A percentile compares a stretch with the other conserved stretches of the same genome.
Evolutionary conservation across 2,888 invertebrate species (phyloP).

Genomic region (Drosophila lacicola): DNA sequence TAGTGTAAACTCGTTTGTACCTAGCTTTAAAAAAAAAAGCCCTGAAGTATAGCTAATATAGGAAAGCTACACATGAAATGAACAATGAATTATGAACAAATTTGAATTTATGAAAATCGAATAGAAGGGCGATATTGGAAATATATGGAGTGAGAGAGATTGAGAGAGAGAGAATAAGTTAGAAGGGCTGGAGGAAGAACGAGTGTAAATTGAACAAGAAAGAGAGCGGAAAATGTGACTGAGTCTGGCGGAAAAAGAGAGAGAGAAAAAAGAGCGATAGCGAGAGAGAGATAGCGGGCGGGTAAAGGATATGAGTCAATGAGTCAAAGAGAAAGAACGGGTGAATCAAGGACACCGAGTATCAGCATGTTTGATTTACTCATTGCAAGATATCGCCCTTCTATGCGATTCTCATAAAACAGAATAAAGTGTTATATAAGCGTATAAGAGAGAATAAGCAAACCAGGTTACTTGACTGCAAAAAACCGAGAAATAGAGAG

Average conservation of each 20-base stretch:
- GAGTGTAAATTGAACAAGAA: too few species aligned
- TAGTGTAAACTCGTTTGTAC: slow-evolving; percentile 6
- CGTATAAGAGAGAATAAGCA: too few species aligned
- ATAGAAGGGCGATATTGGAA: neutral
- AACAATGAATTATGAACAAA: too few species aligned
- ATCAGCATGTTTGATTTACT: neutral
- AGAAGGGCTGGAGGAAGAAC: too few species aligned
- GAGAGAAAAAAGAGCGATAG: neutral
- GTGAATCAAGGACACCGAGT: too few species aligned
- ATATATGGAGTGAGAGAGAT: neutral
- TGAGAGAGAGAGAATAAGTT: neutral
- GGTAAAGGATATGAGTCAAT: neutral
- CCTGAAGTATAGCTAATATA: neutral
- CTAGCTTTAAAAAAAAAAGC: slow-evolving; percentile 2
- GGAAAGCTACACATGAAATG: neutral
- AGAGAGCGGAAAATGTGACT: neutral
- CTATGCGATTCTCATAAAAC: slow-evolving; percentile 2
- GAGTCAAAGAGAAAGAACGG: neutral
- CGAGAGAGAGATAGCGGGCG: neutral
- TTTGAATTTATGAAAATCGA: neutral
- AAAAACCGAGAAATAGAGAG: neutral
- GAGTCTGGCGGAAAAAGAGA: neutral
- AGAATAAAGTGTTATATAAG: too few species aligned
- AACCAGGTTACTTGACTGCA: too few species aligned
- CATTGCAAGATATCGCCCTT: neutral